A percentile compares a stretch with the other conserved stretches of the same genome.
Conservation (phyloP, 2,113 vertebrate genomes). For the Corythoichthys haematopterus region DNA sequence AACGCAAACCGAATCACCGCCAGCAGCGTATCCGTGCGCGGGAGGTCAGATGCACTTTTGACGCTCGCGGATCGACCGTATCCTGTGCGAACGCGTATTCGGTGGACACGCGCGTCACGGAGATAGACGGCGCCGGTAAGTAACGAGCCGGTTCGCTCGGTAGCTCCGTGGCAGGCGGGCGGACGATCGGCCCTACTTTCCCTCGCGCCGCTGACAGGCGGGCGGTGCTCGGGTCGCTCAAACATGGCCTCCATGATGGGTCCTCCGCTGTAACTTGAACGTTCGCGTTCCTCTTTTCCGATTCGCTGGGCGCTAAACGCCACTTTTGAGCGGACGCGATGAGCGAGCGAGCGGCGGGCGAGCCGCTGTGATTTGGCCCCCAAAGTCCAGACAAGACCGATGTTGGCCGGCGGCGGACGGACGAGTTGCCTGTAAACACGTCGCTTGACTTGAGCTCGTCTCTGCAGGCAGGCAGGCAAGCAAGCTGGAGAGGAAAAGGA, state of each 20-base stretch:
- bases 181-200: conserved; percentile 64
- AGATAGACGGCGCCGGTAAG: no score
- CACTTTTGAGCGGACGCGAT: not conserved
- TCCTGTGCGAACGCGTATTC: no score
- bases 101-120: no score
- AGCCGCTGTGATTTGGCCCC: not conserved
- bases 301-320: not conserved
- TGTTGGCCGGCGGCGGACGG: conserved; percentile 40
- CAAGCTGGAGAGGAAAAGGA: conserved; percentile 75
- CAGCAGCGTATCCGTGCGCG: conserved; percentile 63
- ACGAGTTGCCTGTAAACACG: conserved; percentile 43
- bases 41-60: conserved; percentile 69
- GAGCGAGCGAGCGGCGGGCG: not conserved
- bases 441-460: conserved; percentile 62
- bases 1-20: conserved; percentile 64
- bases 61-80: conserved; percentile 1
- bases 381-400: conserved; percentile 22
- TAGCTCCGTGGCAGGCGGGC: no score
- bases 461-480: conserved; percentile 42
- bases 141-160: no score
- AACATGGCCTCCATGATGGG: conserved; percentile 83
- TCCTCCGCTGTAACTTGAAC: conserved; percentile 76
- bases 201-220: conserved; percentile 62
- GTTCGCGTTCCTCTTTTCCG: conserved; percentile 20
- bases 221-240: conserved; percentile 74